These are phyloP conservation scores for Steinernema feltiae DNA, from an alignment of 1,140 invertebrate genomes.

Conservation along the genomic window DNA sequence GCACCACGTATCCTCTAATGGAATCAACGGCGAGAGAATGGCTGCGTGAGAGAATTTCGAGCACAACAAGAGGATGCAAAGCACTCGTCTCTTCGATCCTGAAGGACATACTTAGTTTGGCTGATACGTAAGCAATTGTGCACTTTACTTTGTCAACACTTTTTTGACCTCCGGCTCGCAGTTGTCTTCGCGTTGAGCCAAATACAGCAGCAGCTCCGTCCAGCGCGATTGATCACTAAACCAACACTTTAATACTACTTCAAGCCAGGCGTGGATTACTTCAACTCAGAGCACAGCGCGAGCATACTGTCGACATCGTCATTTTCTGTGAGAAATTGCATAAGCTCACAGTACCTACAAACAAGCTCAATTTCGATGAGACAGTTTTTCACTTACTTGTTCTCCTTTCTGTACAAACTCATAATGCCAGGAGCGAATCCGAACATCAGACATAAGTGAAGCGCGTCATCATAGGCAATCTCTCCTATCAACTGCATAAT, in stretches of 20 bases:
- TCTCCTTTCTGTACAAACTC: neutral
- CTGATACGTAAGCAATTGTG: slow-evolving; percentile 32
- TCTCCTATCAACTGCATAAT: slow-evolving; percentile 20
- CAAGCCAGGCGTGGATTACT: slow-evolving; percentile 27
- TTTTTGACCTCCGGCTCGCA: slow-evolving; percentile 27
- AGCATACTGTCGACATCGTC: slow-evolving; percentile 47
- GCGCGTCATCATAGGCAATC: slow-evolving; percentile 33
- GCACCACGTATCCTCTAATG: slow-evolving; percentile 43
- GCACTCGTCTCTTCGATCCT: slow-evolving; percentile 35
- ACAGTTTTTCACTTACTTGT: slow-evolving; percentile 14
- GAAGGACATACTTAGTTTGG: slow-evolving; percentile 17
- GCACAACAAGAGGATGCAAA: slow-evolving; percentile 50
- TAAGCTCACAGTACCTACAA: slow-evolving; percentile 31
- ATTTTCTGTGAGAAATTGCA: slow-evolving; percentile 45
- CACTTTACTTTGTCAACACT: slow-evolving; percentile 41
- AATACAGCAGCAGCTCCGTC: slow-evolving; percentile 44
- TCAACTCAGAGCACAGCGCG: slow-evolving; percentile 41
- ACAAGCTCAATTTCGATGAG: slow-evolving; percentile 18
- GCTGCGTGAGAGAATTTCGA: slow-evolving; percentile 51
- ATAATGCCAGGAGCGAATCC: neutral
- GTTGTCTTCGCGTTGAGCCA: slow-evolving; percentile 37
- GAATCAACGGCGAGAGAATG: slow-evolving; percentile 40
- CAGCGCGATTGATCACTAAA: slow-evolving; percentile 47
- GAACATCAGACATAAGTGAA: slow-evolving; percentile 14
- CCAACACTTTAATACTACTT: slow-evolving; percentile 28